Base-by-base conservation (phyloP, 1,140 invertebrate species). In the Drosophila mayri region DNA sequence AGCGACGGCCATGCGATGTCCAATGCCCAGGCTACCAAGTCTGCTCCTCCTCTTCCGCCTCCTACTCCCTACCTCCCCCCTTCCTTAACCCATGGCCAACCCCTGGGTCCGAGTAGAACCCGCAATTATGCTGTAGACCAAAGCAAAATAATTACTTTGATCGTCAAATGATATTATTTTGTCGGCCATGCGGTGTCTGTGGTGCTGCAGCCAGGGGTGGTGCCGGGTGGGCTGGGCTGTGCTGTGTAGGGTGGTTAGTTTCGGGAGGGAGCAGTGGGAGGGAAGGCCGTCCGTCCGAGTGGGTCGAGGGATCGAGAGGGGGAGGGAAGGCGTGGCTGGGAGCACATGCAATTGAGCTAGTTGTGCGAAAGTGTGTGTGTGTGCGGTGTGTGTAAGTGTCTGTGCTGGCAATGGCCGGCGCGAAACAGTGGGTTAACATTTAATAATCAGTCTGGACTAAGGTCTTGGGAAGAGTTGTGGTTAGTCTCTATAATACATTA, bases 91-190 rank as follows among this genome's bases (percentile, higher is more conserved):
- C 54, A 40, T 41, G 20, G 66, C 43, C 70, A 72, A 72, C 66
- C 70, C 67, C 70, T 70, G 30, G 63, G 62, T 57, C 44, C 43
- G 52, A 47, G 74, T 68, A 75, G 82, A 82, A 80, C 76, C 80
- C 75, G 64, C 82, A 91, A 91, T 91, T 91, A 91, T 91, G 84
- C 81, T 85, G 90, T 88, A 85, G 90, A 91, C 81, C 90, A 83
- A 90, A 90, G 90, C 84, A 86, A 91, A 91, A 91, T 91, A 91
- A 91, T 91, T 91, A 91, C 88, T 90, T 91, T 86, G 90, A 91
- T 91, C 90, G 90, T 76, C 75, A 91, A 91, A 91, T 91, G 84
- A 91, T 91, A 91, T 91, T 91, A 90, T 90, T 90, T 90, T 87
- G 79, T 78, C 77, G 81, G 68, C 76, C 66, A 80, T 76, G 84